phyloP scores from a whole-genome alignment of 2,888 invertebrate genomes.

The Thera britannica region DNA sequence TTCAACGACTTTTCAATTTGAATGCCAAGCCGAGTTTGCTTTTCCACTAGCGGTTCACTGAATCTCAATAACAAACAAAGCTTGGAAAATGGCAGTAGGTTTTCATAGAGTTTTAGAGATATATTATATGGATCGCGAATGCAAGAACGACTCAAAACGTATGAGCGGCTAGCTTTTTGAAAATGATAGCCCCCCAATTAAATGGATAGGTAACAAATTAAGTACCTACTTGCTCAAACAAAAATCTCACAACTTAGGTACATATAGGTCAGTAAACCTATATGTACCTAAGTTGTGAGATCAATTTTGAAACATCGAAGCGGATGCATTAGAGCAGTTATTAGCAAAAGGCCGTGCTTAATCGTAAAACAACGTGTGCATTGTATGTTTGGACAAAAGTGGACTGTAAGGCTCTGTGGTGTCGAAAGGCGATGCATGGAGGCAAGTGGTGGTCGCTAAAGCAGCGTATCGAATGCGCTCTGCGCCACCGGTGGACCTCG shows the following conservation, averaged over 20 bases:
- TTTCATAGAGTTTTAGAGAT: not conserved
- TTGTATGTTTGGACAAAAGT: conserved; percentile 42
- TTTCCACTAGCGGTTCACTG: conserved; percentile 10
- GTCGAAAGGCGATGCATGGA: conserved; percentile 45
- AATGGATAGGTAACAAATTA: not conserved
- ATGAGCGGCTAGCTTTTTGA: not conserved
- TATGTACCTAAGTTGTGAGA: not conserved
- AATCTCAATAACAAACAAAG: conserved; percentile 6
- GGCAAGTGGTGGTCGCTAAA: conserved; percentile 68
- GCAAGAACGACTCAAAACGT: conserved; percentile 1
- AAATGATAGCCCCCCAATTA: not conserved
- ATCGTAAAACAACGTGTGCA: conserved; percentile 20
- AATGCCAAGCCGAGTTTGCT: conserved; percentile 2
- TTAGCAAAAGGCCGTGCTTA: conserved; percentile 9
- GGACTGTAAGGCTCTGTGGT: conserved; percentile 47
- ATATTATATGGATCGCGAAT: not conserved
- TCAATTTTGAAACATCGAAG: conserved; percentile 8
- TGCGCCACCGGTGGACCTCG: conserved; percentile 61
- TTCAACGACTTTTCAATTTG: not conserved
- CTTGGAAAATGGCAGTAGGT: conserved; percentile 2
- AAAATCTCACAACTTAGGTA: not conserved
- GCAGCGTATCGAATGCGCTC: conserved; percentile 73
- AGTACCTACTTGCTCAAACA: not conserved
- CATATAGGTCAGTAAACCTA: not conserved
- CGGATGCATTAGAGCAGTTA: conserved; percentile 14